Conservation (phyloP, 2,797 vertebrate species). For the Cuniculus paca region DNA sequence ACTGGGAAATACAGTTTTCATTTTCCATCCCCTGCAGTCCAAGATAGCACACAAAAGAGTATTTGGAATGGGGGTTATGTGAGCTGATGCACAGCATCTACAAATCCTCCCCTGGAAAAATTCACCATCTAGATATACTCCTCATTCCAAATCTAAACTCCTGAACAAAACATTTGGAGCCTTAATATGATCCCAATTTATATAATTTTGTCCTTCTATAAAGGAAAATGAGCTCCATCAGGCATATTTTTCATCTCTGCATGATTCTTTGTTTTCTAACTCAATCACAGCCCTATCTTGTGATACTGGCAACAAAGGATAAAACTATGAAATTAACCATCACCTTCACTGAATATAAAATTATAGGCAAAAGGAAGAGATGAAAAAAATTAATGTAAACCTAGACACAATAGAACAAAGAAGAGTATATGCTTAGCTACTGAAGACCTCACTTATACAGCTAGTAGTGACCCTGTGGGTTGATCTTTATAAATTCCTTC, state of each 20-base stretch:
- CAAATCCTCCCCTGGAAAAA: background rate
- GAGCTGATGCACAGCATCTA: background rate
- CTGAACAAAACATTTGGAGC: background rate
- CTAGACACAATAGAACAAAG: background rate
- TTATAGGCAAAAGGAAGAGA: background rate
- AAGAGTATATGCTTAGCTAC: background rate
- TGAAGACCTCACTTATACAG: background rate
- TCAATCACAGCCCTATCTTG: background rate
- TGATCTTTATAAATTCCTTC: background rate
- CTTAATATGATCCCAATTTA: background rate
- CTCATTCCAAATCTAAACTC: constrained; percentile 1
- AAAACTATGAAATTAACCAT: background rate
- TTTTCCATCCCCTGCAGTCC: constrained; percentile 27
- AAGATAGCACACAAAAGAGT: background rate
- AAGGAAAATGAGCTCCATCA: background rate
- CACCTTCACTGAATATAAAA: background rate
- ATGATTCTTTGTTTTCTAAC: background rate
- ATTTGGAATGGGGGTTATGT: background rate
- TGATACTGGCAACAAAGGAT: background rate
- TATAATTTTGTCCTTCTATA: background rate
- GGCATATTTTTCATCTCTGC: background rate
- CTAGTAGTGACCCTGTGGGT: background rate
- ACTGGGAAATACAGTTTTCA: constrained; percentile 46
- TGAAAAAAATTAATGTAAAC: background rate
- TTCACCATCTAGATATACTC: background rate